Percentiles rank a stretch among this genome's conserved stretches.
phyloP scores from a whole-genome alignment of 2,888 invertebrate species.

The Hedychridium roseum region DNA sequence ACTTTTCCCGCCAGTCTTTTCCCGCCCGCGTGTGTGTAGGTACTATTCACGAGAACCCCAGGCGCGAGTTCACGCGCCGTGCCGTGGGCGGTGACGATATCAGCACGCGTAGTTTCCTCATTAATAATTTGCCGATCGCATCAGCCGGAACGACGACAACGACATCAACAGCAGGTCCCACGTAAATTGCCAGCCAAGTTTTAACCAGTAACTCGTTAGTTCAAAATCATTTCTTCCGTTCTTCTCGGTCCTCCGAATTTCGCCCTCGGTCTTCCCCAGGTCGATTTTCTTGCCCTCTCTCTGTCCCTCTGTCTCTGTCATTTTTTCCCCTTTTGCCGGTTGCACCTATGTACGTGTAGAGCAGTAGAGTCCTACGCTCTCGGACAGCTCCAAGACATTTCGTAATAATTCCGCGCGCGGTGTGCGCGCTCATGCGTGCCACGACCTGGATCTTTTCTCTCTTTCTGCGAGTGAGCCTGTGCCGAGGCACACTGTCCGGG shows the following conservation, averaged over 20 bases:
- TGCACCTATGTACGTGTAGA: no score
- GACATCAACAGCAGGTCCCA: slow-evolving; percentile 23
- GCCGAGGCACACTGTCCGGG: no score
- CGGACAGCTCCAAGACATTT: slow-evolving; percentile 49
- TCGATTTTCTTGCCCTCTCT: no score
- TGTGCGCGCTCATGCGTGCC: slow-evolving; percentile 59
- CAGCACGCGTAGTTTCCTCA: slow-evolving; percentile 35
- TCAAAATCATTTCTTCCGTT: no score
- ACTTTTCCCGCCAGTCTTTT: slow-evolving; percentile 25
- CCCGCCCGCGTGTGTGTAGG: slow-evolving; percentile 12
- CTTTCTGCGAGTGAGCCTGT: slow-evolving; percentile 30
- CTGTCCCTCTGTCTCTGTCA: no score
- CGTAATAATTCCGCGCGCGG: slow-evolving; percentile 57
- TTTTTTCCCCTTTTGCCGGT: no score
- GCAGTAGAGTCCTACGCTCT: slow-evolving; percentile 40
- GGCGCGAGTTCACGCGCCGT: slow-evolving; percentile 20
- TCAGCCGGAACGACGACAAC: slow-evolving; percentile 13
- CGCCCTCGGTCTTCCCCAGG: no score
- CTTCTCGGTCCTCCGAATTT: no score
- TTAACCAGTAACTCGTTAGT: no score
- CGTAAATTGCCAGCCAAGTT: slow-evolving; percentile 30
- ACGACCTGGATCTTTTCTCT: slow-evolving; percentile 59
- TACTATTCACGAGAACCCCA: no score
- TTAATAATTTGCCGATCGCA: slow-evolving; percentile 48
- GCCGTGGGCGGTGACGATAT: slow-evolving; percentile 37